A percentile compares a stretch with the other conserved stretches of the same genome.
Conservation (phyloP, 2,113 vertebrate genomes). For the Onychostruthus taczanowskii region DNA sequence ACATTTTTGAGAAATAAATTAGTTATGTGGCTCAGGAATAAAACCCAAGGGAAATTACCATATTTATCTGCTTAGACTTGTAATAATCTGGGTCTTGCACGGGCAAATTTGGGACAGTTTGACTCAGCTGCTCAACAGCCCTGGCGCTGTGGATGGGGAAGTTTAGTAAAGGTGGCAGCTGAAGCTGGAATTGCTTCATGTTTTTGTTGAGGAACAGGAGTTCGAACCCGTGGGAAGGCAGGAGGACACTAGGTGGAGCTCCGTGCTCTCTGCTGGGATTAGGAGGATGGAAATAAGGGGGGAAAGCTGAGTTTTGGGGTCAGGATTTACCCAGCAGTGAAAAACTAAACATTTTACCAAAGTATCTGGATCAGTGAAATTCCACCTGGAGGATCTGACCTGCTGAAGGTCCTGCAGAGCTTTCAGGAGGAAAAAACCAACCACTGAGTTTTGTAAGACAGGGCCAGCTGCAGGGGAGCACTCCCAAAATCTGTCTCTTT, state of each 20-base stretch:
- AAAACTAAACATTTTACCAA: background rate
- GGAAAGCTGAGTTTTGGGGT: background rate
- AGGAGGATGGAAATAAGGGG: accelerated
- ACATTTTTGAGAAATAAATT: background rate
- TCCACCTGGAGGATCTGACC: background rate
- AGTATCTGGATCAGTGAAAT: background rate
- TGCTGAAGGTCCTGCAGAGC: background rate
- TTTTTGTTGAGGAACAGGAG: background rate
- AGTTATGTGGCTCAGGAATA: accelerated
- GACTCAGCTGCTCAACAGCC: accelerated
- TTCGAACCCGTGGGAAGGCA: background rate
- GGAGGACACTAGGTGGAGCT: conserved; percentile 33
- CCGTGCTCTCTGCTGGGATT: background rate
- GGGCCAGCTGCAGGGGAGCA: background rate
- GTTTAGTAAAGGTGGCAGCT: accelerated
- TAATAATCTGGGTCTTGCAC: accelerated
- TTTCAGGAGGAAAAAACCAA: background rate
- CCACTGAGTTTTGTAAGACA: too few species aligned
- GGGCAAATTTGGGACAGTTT: accelerated
- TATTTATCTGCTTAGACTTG: background rate
- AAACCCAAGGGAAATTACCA: accelerated
- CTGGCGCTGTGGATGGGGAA: accelerated
- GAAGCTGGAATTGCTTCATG: background rate
- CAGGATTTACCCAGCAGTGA: background rate
- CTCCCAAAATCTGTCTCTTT: background rate